These are phyloP conservation scores for Julus scanicus DNA, from an alignment of 2,888 invertebrate species.

Conservation along the genomic window DNA sequence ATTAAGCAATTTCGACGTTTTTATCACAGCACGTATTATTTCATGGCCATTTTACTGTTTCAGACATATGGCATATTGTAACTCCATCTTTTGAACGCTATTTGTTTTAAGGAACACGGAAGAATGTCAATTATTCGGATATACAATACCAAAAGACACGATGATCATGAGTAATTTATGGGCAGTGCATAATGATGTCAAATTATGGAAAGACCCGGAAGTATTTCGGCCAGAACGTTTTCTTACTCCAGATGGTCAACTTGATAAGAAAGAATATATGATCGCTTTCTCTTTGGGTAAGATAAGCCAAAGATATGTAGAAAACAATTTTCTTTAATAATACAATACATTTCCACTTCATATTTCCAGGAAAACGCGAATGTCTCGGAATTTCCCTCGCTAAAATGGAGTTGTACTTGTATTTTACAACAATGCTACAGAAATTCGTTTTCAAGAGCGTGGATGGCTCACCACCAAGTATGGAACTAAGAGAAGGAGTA, in stretches of 20 bases:
- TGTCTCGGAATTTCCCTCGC: background rate
- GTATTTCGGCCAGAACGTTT: constrained; percentile 34
- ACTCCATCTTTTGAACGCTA: no score
- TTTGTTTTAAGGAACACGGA: background rate
- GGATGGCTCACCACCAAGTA: background rate
- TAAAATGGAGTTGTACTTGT: background rate
- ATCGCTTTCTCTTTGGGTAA: constrained; percentile 21
- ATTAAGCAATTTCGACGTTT: no score
- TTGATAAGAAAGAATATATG: background rate
- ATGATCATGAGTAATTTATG: background rate
- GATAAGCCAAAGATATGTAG: no score
- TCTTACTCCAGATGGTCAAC: background rate
- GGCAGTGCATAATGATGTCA: no score
- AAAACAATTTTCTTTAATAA: background rate
- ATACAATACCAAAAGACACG: constrained; percentile 37
- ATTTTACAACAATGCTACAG: background rate
- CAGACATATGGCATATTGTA: no score
- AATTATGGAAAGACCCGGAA: constrained; percentile 37
- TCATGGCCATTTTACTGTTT: no score
- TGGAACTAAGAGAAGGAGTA: background rate
- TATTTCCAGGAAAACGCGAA: background rate
- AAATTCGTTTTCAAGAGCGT: background rate
- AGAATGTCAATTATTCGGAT: constrained; percentile 22
- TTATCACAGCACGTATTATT: no score
- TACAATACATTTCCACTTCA: background rate